Evolutionary conservation across 2,797 vertebrate genomes (phyloP).

Genomic region (Lagorchestes hirsutus): DNA sequence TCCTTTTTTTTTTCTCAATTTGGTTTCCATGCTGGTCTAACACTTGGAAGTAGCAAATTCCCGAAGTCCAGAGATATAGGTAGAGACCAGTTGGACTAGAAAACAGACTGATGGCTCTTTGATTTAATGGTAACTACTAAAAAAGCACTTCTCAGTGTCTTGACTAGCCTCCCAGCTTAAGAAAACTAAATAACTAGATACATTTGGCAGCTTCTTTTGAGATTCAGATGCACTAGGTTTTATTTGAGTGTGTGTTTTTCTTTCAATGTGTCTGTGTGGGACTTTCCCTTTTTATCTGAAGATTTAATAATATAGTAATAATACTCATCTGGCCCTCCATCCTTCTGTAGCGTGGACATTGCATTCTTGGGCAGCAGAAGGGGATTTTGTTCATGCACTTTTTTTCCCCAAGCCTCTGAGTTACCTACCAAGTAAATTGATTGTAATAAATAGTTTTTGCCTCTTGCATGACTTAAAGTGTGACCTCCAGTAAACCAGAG

Average conservation of each 20-base stretch:
- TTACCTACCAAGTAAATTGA: constrained; percentile 76
- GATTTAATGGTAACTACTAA: constrained; percentile 78
- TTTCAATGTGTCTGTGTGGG: constrained; percentile 80
- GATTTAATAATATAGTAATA: constrained; percentile 36
- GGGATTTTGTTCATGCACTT: constrained; percentile 80
- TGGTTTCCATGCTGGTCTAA: constrained; percentile 61
- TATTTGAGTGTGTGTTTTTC: constrained; percentile 60
- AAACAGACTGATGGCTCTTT: constrained; percentile 73
- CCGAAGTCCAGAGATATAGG: constrained; percentile 56
- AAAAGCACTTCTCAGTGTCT: constrained; percentile 82
- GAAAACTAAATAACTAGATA: constrained; percentile 81
- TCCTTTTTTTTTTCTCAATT: constrained; percentile 29
- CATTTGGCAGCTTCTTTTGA: constrained; percentile 82
- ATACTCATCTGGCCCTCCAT: constrained; percentile 37
- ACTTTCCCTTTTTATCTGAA: constrained; percentile 76
- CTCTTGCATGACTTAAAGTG: constrained; percentile 71
- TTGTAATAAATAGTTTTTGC: constrained; percentile 68
- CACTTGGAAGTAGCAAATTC: constrained; percentile 72
- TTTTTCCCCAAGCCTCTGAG: constrained; percentile 79
- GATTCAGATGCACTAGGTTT: constrained; percentile 83
- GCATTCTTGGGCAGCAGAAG: constrained; percentile 73
- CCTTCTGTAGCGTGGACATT: constrained; percentile 63
- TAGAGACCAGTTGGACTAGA: constrained; percentile 69
- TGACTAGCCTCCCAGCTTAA: constrained; percentile 82
- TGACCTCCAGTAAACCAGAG: constrained; percentile 71